Percentiles rank a stretch among this genome's conserved stretches.
Conservation (phyloP, 1,140 invertebrate species). For the Contarinia nasturtii region DNA sequence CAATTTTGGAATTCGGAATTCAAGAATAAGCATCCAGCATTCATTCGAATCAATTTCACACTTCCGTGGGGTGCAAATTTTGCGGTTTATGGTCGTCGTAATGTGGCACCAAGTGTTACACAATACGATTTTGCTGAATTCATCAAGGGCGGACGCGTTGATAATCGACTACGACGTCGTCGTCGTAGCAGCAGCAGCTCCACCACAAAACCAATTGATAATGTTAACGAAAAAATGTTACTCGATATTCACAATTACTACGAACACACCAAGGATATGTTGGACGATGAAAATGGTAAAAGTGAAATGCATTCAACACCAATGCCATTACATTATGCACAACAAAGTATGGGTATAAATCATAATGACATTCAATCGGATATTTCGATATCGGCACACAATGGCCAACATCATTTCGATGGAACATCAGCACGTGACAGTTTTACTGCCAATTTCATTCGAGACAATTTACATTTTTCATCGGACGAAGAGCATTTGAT, state of each 20-base stretch:
- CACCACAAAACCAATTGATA: conserved; percentile 9
- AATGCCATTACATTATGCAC: background rate
- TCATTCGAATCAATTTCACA: conserved; percentile 76
- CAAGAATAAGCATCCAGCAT: conserved; percentile 68
- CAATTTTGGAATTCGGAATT: conserved; percentile 86
- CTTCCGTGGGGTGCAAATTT: conserved; percentile 80
- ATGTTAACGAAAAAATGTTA: conserved; percentile 13
- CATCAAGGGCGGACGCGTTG: conserved; percentile 60
- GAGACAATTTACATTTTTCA: background rate
- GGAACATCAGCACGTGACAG: no score
- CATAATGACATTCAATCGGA: background rate
- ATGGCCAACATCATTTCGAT: background rate
- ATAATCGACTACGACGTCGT: conserved; percentile 39
- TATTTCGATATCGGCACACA: background rate
- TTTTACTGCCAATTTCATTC: background rate
- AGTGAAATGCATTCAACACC: background rate
- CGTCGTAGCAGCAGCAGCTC: conserved; percentile 18
- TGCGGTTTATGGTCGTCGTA: conserved; percentile 79
- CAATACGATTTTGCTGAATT: conserved; percentile 92
- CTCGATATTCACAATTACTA: conserved; percentile 16
- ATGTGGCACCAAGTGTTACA: conserved; percentile 81
- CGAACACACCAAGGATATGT: conserved; percentile 9
- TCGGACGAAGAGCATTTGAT: conserved; percentile 31
- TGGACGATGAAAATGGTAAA: background rate
- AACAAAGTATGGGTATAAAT: background rate